phyloP scores from a whole-genome alignment of 2,888 invertebrate genomes.

The Heterodera filipjevi region DNA sequence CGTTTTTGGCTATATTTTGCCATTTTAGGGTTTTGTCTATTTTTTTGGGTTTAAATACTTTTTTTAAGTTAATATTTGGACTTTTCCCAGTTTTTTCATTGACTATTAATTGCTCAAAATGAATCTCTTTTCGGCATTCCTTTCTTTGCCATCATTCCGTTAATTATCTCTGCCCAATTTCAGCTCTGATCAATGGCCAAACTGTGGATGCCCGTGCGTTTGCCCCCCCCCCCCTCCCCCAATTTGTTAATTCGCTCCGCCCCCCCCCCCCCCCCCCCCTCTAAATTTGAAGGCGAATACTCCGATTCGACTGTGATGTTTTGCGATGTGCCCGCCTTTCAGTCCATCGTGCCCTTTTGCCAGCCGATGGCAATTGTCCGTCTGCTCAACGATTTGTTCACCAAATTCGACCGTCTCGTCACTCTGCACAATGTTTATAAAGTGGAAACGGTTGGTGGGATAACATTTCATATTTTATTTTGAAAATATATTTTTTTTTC shows the following conservation, averaged over 20 bases:
- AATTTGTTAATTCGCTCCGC: too few relatives aligned
- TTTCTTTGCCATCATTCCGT: background rate
- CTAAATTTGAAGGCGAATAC: conserved; percentile 48
- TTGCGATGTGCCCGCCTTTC: conserved; percentile 67
- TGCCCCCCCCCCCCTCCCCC: background rate
- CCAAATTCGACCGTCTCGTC: conserved; percentile 58
- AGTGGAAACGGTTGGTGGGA: background rate
- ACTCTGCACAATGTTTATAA: conserved; percentile 50
- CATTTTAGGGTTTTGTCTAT: background rate
- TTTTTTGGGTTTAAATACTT: too few relatives aligned
- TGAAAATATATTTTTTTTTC: background rate
- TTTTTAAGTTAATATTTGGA: too few relatives aligned
- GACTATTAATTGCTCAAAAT: too few relatives aligned
- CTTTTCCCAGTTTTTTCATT: too few relatives aligned
- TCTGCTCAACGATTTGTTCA: conserved; percentile 58
- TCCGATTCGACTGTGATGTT: conserved; percentile 64
- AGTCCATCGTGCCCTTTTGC: conserved; percentile 65
- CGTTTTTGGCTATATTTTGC: too few relatives aligned
- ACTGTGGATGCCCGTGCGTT: conserved; percentile 61
- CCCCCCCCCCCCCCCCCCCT: background rate
- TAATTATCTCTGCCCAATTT: background rate
- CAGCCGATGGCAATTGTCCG: conserved; percentile 54
- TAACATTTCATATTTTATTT: too few relatives aligned
- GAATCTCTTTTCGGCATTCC: too few relatives aligned
- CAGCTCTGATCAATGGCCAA: conserved; percentile 62